Conservation (phyloP, 2,888 invertebrate genomes). For the Apamea epomidion region DNA sequence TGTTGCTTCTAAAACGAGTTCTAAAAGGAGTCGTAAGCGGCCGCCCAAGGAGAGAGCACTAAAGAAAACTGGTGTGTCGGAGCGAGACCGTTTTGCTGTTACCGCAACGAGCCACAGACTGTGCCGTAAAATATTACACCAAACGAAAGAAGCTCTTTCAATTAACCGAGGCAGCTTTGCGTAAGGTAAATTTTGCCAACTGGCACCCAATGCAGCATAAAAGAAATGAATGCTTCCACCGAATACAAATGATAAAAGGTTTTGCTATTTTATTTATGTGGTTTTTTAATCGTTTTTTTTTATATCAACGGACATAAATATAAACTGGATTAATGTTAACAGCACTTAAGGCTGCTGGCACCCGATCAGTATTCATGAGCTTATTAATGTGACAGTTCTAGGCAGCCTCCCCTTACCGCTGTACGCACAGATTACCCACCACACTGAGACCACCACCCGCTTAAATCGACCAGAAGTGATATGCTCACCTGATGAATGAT, state of each 20-base stretch:
- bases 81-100: constrained; percentile 79
- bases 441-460: constrained; percentile 72
- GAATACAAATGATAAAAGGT: constrained; percentile 28
- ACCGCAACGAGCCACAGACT: constrained; percentile 74
- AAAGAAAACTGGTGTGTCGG: constrained; percentile 78
- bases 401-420: constrained; percentile 72
- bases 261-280: constrained; percentile 30
- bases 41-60: constrained; percentile 77
- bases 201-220: constrained; percentile 75
- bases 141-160: constrained; percentile 89
- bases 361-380: constrained; percentile 86
- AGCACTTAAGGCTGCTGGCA: constrained; percentile 67
- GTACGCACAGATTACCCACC: constrained; percentile 79
- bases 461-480: constrained; percentile 87
- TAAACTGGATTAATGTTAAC: constrained; percentile 62
- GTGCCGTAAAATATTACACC: constrained; percentile 87
- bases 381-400: constrained; percentile 84
- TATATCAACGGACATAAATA: constrained; percentile 10
- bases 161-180: constrained; percentile 88
- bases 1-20: constrained; percentile 82
- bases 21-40: constrained; percentile 77
- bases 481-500: constrained; percentile 80
- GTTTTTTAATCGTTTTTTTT: constrained; percentile 9
- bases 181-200: constrained; percentile 79
- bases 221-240: constrained; percentile 54